Evolutionary conservation across 1,140 invertebrate species (phyloP), one percentile per base, ranked within the genome.

Genomic region (Drosophila pseudoananassae): DNA sequence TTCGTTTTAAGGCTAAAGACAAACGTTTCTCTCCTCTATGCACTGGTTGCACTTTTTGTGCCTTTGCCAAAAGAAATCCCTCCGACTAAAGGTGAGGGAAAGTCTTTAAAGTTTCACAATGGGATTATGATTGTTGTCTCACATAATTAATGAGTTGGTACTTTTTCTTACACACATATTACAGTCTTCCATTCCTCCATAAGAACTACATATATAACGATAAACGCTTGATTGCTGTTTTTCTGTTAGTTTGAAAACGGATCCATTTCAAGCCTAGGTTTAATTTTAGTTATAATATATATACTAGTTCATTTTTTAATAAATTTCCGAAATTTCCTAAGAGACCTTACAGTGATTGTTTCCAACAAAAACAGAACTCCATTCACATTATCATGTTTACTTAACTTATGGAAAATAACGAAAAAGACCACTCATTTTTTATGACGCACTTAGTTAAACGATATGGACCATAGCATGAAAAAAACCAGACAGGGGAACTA

Each of bases 1-100:
- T 85, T 85, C 75, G 61, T 49, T 75, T 63, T 88, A 78, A 87
- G 72, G 70, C 69, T 77, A 64, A 87, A 78, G 82, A 78, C 85
- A 85, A 85, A 75, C 75, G 76, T 64, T 74, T 58, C 54, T 58
- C 56, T 46, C 36, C 40, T 23, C 33, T 47, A 17, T 17, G 27
- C 12, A 25, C 65, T 25, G 50, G 63, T 75, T 75, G 72, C 57
- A 82, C 73, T 73, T 77, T 72, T 81, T 59, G 72, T 66, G 76
- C 43, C 57, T 43, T 53, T 64, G 56, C 66, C 33, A 47, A 52
- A 45, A 17, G 45, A 64, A 66, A 60, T 47, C 43, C 33, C 40
- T 47, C 2, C 27, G 33, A 29, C n/a, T 23, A 23, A 58, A 59
- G 59, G 53, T 52, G 51, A 63, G 63, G 17, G 40, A 56, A 49